A percentile compares a stretch with the other conserved stretches of the same genome.
These are phyloP conservation scores for Stenodera caucasica DNA, from an alignment of 2,888 invertebrate species.

Conservation along the genomic window DNA sequence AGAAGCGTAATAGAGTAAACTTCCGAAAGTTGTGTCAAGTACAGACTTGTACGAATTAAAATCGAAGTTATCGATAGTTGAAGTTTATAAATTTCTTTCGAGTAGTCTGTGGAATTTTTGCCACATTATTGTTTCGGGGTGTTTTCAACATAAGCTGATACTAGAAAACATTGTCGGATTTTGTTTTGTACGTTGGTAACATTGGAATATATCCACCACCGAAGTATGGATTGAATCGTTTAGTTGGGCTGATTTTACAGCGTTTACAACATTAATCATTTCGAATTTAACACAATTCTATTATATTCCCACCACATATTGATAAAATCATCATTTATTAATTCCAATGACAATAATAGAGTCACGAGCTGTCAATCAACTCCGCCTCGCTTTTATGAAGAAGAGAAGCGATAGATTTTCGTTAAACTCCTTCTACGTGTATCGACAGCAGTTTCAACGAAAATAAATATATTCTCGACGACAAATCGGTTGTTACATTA, in stretches of 20 bases:
- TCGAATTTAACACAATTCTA: conserved; percentile 12
- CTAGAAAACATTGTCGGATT: not conserved
- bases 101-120: no score
- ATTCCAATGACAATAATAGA: not conserved
- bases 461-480: conserved; percentile 9
- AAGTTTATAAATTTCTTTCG: no score
- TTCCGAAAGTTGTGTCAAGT: no score
- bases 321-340: conserved; percentile 8
- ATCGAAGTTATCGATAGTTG: no score
- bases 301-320: not conserved
- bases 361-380: not conserved
- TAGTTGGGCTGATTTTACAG: not conserved
- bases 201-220: conserved; percentile 3
- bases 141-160: no score
- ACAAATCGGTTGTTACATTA: conserved; percentile 10
- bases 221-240: conserved; percentile 5
- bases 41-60: no score
- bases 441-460: not conserved
- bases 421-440: not conserved
- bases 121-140: no score
- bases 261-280: conserved; percentile 15
- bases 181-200: not conserved
- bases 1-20: no score
- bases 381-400: no score
- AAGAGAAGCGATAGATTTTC: no score